Evolutionary conservation across 30 jellyfish, hydroid and myxozoan species (phyloP), one percentile per base, ranked within the genome.

Genomic region (Nemopilema nomurai): DNA sequence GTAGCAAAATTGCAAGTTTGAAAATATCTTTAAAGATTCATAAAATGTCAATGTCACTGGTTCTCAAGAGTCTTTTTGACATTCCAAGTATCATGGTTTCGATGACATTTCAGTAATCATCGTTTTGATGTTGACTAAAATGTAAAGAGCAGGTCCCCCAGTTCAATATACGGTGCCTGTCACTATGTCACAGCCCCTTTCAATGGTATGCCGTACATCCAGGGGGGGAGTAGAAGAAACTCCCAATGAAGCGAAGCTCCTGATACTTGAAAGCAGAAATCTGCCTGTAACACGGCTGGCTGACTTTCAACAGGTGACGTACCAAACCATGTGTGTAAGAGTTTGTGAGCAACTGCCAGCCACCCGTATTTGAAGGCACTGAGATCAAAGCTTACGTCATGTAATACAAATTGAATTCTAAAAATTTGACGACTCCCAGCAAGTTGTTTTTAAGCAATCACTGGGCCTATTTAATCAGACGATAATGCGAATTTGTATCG

Each of bases 341-440:
- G 63, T 83, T 83, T 83, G 92, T 83, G 86, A 83, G 62, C 86
- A 83, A n/a, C 72, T 26, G 69, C 29, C 92, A 72, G 62, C 18
- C 24, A 83, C 92, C 92, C 65, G 92, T 83, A 63, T 69, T 20
- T 83, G 41, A 27, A 76, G 28, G 85, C 81, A 62, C 53, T 73
- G 79, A 72, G 86, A 71, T 72, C 85, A 83, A 83, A 24, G 80
- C 28, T 83, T 41, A 83, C 92, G 86, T 83, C 85, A 83, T 83
- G 33, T 21, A 66, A 27, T 28, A 32, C 62, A 51, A 31, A 83
- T 83, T 52, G 92, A 25, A 62, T 16, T 25, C 77, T 16, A 69
- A 26, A 53, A n/a, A 32, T 8, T 28, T 69, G 49, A 31, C 70
- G 24, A 73, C 25, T 30, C 18, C 18, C 74, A 64, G 18, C 18